A percentile compares a stretch with the other conserved stretches of the same genome.
These are phyloP conservation scores for Anagrus nilaparvatae DNA, from an alignment of 1,140 invertebrate species.

Conservation along the genomic window DNA sequence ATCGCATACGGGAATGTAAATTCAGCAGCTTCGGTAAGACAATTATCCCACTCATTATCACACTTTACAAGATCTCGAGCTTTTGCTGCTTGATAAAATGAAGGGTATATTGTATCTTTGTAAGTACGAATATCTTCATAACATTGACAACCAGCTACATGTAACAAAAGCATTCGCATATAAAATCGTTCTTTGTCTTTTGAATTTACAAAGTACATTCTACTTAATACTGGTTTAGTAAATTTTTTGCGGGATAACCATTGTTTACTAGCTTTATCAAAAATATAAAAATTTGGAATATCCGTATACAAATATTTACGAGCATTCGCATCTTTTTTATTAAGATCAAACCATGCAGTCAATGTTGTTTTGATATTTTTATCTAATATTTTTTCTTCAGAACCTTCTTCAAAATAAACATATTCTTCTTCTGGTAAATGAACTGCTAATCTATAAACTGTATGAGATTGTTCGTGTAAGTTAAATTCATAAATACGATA, in stretches of 20 bases:
- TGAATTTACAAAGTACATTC: conserved; percentile 7
- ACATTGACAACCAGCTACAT: neutral
- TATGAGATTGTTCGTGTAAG: conserved; percentile 12
- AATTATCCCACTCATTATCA: neutral
- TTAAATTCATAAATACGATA: conserved; percentile 11
- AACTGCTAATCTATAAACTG: conserved; percentile 4
- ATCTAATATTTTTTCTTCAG: conserved; percentile 1
- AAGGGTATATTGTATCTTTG: neutral
- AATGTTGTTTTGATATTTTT: neutral
- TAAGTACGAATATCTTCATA: conserved; percentile 4
- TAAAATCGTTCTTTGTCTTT: conserved; percentile 4
- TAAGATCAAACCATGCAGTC: conserved; percentile 1
- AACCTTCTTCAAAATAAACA: neutral
- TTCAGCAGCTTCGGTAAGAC: neutral
- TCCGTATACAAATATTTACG: conserved; percentile 11
- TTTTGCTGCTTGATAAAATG: neutral
- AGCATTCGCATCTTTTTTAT: neutral
- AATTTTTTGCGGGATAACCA: conserved; percentile 14
- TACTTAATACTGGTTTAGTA: neutral
- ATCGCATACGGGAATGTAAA: conserved; percentile 1
- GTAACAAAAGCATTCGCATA: conserved; percentile 6
- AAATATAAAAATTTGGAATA: conserved; percentile 16
- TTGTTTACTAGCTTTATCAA: conserved; percentile 11
- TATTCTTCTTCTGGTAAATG: conserved; percentile 2
- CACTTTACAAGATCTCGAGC: neutral